Evolutionary conservation across 2,888 invertebrate genomes (phyloP).

Genomic region (Machimus atricapillus): DNA sequence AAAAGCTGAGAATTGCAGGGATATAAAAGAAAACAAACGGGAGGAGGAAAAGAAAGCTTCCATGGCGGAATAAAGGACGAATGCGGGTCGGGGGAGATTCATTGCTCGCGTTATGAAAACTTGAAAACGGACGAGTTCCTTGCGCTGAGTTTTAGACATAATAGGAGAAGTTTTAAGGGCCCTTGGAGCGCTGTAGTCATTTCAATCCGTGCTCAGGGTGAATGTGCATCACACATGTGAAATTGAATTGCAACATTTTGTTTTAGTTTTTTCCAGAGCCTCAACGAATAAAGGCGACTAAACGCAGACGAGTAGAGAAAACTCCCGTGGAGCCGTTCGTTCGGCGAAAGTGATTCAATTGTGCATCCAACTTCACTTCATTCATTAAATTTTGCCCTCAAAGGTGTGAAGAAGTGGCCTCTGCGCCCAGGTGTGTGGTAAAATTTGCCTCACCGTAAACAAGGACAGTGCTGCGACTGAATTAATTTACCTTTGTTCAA

Average conservation of each 20-base stretch:
- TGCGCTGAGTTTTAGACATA: neutral
- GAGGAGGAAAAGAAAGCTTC: neutral
- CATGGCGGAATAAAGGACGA: neutral
- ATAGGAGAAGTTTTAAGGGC: neutral
- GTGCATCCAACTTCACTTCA: neutral
- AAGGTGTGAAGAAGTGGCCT: neutral
- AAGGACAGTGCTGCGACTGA: neutral
- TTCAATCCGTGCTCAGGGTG: neutral
- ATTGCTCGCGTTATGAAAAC: neutral
- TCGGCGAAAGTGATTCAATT: slow-evolving; percentile 13
- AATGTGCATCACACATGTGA: neutral
- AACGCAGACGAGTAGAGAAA: neutral
- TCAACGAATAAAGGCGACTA: neutral
- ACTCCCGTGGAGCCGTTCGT: neutral
- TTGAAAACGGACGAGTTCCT: slow-evolving; percentile 3
- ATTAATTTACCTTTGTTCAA: neutral
- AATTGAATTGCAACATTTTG: slow-evolving; percentile 9
- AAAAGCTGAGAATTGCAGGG: neutral
- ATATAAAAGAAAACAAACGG: neutral
- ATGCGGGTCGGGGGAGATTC: neutral
- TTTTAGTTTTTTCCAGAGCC: neutral
- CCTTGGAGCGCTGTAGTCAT: neutral
- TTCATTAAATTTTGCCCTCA: neutral
- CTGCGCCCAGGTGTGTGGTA: neutral
- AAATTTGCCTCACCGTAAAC: neutral